Evolutionary conservation across 1,140 invertebrate species (phyloP).

Genomic region (Luehdorfia chinensis): DNA sequence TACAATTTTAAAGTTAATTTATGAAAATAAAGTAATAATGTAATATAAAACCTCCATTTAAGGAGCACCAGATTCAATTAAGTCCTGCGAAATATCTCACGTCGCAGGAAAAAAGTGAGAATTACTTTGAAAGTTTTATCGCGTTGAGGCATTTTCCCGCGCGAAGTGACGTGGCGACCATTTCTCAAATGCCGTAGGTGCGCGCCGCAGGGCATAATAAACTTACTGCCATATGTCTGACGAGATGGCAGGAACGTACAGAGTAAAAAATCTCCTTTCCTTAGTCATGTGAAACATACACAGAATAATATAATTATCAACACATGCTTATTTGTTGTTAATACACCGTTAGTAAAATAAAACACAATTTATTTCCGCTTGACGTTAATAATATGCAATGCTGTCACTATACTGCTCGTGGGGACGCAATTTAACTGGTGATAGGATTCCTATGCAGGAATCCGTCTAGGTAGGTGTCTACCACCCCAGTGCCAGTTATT

Average conservation of each 20-base stretch:
- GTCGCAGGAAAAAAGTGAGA: conserved; percentile 10
- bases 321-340: no score
- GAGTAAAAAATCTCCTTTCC: conserved; percentile 8
- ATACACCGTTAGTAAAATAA: no score
- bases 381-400: no score
- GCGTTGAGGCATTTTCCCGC: conserved; percentile 13
- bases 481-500: no score
- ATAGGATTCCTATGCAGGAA: no score
- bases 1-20: no score
- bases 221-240: conserved; percentile 23
- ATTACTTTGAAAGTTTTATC: conserved; percentile 30
- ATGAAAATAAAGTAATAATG: no score
- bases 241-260: conserved; percentile 24
- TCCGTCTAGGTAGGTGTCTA: no score
- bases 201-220: conserved; percentile 20
- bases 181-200: conserved; percentile 21
- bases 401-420: no score
- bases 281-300: neutral
- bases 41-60: no score
- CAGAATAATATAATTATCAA: neutral
- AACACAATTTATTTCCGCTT: no score
- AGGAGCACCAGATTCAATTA: conserved; percentile 13
- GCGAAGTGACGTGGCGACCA: conserved; percentile 13
- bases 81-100: conserved; percentile 3
- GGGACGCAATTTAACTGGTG: no score